Percentiles rank a stretch among this genome's conserved stretches.
Conservation (phyloP, 2,113 vertebrate species). For the Gnathonemus longibarbis region DNA sequence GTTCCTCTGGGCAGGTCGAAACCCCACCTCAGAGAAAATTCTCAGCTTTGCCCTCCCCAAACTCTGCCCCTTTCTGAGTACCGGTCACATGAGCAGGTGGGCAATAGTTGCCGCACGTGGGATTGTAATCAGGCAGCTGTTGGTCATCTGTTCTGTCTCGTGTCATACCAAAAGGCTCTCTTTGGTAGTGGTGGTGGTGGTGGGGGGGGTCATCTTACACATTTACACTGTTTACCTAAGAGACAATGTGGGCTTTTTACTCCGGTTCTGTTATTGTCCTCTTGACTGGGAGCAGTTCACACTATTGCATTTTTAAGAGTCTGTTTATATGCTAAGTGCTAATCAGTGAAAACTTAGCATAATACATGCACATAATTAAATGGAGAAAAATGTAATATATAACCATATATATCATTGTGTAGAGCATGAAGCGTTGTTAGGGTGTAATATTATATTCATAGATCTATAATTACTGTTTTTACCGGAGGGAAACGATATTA, state of each 20-base stretch:
- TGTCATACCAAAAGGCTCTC: not conserved
- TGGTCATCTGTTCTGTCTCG: not conserved
- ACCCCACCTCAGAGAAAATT: not conserved
- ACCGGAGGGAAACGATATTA: not conserved
- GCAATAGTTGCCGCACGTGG: not conserved
- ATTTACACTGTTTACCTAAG: slow-evolving; percentile 14
- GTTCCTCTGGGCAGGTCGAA: not conserved
- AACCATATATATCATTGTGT: not conserved
- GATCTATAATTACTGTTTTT: not conserved
- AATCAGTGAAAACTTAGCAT: not conserved
- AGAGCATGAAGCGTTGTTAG: not conserved
- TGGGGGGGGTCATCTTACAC: not conserved
- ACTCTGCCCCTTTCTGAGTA: not conserved
- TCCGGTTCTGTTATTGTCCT: not conserved
- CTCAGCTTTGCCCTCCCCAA: not conserved
- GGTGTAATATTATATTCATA: slow-evolving; percentile 3
- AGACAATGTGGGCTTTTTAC: not conserved
- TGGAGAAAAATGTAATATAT: not conserved
- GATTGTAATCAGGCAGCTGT: slow-evolving; percentile 10
- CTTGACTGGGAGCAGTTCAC: not conserved
- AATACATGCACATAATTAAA: slow-evolving; percentile 1
- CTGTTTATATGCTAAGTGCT: slow-evolving; percentile 1
- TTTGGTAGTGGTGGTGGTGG: not conserved
- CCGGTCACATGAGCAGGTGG: not conserved
- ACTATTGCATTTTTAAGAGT: not conserved